Percentiles rank a stretch among this genome's conserved stretches.
phyloP scores from a whole-genome alignment of 2,113 vertebrate genomes.

The Erinaceus europaeus region DNA sequence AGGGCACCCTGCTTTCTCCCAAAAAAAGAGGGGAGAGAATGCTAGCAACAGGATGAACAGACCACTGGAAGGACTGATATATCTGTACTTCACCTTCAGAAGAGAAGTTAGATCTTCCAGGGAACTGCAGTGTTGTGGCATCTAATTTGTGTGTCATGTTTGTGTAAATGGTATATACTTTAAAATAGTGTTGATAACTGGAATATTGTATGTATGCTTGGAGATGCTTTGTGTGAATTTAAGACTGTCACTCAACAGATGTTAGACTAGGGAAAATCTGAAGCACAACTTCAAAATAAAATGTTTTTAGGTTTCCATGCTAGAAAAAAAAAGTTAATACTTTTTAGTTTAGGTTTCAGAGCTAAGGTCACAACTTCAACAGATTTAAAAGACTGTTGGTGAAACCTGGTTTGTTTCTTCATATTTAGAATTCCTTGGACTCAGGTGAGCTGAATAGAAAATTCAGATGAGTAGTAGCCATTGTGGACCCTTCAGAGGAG shows the following conservation, averaged over 20 bases:
- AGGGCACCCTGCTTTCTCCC: conserved; percentile 57
- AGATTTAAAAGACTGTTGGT: not conserved
- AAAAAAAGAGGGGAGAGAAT: conserved; percentile 1
- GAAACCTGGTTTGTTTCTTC: not conserved
- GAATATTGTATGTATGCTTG: conserved; percentile 83
- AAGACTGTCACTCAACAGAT: conserved; percentile 76
- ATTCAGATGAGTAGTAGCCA: not conserved
- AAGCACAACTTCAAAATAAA: conserved; percentile 80
- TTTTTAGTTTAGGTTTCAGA: conserved; percentile 9
- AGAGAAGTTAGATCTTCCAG: conserved; percentile 76
- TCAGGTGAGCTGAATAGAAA: not conserved
- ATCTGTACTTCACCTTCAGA: conserved; percentile 26
- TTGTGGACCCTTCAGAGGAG: not conserved
- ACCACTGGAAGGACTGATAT: conserved; percentile 61
- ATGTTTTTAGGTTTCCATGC: conserved; percentile 78
- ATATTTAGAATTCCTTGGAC: not conserved
- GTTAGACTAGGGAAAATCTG: conserved; percentile 83
- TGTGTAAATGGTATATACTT: conserved; percentile 80
- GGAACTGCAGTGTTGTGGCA: conserved; percentile 69
- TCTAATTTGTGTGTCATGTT: conserved; percentile 75
- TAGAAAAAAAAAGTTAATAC: not conserved
- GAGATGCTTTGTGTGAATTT: conserved; percentile 83
- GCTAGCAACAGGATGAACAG: conserved; percentile 1
- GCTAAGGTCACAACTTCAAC: not conserved
- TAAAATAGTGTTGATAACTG: conserved; percentile 89